Conservation (phyloP, 2,113 vertebrate species). For the Rhynchopsitta pachyrhyncha region DNA sequence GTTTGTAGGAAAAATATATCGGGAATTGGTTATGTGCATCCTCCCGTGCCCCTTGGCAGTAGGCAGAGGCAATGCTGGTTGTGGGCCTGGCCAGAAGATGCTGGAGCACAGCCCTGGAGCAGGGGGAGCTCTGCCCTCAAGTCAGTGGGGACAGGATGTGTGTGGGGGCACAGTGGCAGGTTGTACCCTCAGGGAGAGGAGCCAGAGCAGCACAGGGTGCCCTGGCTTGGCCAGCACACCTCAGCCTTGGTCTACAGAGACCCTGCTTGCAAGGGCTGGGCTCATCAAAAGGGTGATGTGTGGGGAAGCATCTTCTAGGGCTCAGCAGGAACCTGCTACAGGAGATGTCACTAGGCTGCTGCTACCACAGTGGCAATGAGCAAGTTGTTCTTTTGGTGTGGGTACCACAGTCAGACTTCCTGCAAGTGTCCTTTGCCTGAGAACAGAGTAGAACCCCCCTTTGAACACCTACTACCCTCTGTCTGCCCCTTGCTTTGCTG, state of each 20-base stretch:
- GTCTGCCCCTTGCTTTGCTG: background rate
- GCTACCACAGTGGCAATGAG: accelerated
- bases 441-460: background rate
- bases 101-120: background rate
- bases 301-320: background rate
- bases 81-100: background rate
- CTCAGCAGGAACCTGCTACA: background rate
- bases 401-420: background rate
- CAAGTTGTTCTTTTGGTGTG: background rate
- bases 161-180: background rate
- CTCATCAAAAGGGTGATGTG: background rate
- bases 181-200: background rate
- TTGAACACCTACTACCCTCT: background rate
- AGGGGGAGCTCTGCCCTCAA: background rate
- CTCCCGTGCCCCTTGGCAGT: accelerated
- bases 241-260: background rate
- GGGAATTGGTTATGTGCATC: accelerated
- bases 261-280: too few relatives aligned
- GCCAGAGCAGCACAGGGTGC: background rate
- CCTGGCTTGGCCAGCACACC: background rate
- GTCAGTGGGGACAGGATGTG: accelerated
- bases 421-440: background rate
- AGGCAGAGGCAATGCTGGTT: accelerated
- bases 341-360: background rate
- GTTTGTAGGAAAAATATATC: background rate